Conservation (phyloP, 64 coral and sea anemone genomes). For the Montipora sp. region DNA sequence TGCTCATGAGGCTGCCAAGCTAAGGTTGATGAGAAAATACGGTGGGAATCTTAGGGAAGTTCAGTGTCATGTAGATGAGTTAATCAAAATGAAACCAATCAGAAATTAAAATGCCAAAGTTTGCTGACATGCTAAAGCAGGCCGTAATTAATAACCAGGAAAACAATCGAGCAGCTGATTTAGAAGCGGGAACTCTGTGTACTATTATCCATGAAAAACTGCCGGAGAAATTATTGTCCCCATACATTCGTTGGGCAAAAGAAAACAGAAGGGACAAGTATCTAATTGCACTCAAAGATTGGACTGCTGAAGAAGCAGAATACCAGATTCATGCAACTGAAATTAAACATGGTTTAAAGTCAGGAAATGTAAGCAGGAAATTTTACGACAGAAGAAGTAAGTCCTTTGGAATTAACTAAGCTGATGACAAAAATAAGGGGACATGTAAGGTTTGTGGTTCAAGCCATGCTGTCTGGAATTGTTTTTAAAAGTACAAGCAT, state of each 20-base stretch:
- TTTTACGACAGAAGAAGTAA: not conserved
- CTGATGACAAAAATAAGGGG: constrained; percentile 4
- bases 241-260: constrained; percentile 28
- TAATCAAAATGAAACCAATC: constrained; percentile 63
- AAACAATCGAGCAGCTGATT: constrained; percentile 55
- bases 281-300: constrained; percentile 59
- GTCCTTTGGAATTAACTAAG: constrained; percentile 24
- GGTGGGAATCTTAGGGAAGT: constrained; percentile 71
- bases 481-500: constrained; percentile 39
- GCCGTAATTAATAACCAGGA: constrained; percentile 67
- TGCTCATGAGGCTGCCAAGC: constrained; percentile 40
- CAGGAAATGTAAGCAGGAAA: constrained; percentile 1
- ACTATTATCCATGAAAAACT: constrained; percentile 72
- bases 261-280: constrained; percentile 15
- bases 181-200: constrained; percentile 74
- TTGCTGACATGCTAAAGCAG: constrained; percentile 67
- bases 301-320: constrained; percentile 45
- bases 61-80: constrained; percentile 66
- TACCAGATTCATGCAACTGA: constrained; percentile 59
- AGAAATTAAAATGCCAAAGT: constrained; percentile 67
- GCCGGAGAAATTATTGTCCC: constrained; percentile 16
- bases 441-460: constrained; percentile 3
- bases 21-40: constrained; percentile 48
- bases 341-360: constrained; percentile 28
- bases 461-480: constrained; percentile 57